Evolutionary conservation across 2,113 vertebrate genomes (phyloP).

Genomic region (Sprattus sprattus): DNA sequence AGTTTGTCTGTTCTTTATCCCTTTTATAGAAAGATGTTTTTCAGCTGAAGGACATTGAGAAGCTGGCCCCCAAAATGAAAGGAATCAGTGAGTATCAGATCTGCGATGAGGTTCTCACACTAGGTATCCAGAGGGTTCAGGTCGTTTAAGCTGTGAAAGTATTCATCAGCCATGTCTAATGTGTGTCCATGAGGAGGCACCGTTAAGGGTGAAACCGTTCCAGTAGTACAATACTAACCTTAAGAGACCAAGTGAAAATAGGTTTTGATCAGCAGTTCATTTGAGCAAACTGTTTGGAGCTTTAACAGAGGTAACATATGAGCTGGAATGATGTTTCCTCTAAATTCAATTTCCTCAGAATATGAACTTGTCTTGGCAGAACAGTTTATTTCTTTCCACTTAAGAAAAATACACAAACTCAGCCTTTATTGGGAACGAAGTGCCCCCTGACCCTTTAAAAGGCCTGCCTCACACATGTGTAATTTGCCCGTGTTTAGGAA

Average conservation of each 20-base stretch:
- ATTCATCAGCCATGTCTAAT: too few species aligned
- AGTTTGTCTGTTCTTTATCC: slow-evolving; percentile 38
- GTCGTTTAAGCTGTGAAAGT: too few species aligned
- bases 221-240: background rate
- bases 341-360: background rate
- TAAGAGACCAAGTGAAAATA: background rate
- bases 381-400: background rate
- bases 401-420: background rate
- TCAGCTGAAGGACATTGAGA: slow-evolving; percentile 96
- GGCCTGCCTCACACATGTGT: background rate
- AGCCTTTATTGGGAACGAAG: background rate
- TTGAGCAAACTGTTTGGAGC: background rate
- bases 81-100: slow-evolving; percentile 87
- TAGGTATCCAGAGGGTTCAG: too few species aligned
- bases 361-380: background rate
- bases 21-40: slow-evolving; percentile 92
- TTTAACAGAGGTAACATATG: slow-evolving; percentile 16
- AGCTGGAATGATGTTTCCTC: background rate
- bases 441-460: background rate
- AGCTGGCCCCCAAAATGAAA: slow-evolving; percentile 96
- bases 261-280: background rate
- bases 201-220: background rate
- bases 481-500: slow-evolving; percentile 3
- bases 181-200: too few species aligned
- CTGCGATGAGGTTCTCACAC: too few species aligned